A percentile compares a stretch with the other conserved stretches of the same genome.
Evolutionary conservation across 2,888 invertebrate genomes (phyloP).

Genomic region (Drosophila buzzatii): DNA sequence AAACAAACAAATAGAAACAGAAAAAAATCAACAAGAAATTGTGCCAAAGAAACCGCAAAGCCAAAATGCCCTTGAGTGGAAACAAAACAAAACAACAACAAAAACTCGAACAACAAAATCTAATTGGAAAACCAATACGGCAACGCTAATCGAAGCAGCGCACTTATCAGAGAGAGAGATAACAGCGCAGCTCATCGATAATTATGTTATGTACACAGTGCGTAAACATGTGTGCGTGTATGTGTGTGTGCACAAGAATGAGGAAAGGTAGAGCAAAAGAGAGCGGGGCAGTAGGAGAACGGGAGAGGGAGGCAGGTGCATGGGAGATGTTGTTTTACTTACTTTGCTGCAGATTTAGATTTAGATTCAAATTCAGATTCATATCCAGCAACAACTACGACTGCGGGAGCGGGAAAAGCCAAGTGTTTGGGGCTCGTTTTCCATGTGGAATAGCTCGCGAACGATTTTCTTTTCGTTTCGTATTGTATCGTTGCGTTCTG

Average conservation of each 20-base stretch:
- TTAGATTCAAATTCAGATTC: constrained; percentile 72
- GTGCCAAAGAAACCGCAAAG: constrained; percentile 21
- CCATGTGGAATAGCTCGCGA: constrained; percentile 41
- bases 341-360: constrained; percentile 83
- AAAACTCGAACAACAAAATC: constrained; percentile 35
- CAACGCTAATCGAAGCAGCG: constrained; percentile 48
- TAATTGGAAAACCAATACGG: constrained; percentile 77
- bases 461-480: constrained; percentile 24
- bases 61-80: constrained; percentile 36
- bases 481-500: neutral
- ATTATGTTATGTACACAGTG: constrained; percentile 50
- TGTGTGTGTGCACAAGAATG: neutral
- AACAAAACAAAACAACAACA: constrained; percentile 37
- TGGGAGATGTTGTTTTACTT: constrained; percentile 60
- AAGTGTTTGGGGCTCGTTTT: constrained; percentile 53
- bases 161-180: constrained; percentile 61
- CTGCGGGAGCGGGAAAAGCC: constrained; percentile 48
- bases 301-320: neutral
- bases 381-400: constrained; percentile 59
- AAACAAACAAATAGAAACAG: neutral
- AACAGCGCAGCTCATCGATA: constrained; percentile 56
- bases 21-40: neutral
- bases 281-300: neutral
- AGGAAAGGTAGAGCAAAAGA: no score
- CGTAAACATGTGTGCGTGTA: constrained; percentile 14